Evolutionary conservation across 2,113 vertebrate species (phyloP).

Genomic region (Forbesichthys papilliferus): DNA sequence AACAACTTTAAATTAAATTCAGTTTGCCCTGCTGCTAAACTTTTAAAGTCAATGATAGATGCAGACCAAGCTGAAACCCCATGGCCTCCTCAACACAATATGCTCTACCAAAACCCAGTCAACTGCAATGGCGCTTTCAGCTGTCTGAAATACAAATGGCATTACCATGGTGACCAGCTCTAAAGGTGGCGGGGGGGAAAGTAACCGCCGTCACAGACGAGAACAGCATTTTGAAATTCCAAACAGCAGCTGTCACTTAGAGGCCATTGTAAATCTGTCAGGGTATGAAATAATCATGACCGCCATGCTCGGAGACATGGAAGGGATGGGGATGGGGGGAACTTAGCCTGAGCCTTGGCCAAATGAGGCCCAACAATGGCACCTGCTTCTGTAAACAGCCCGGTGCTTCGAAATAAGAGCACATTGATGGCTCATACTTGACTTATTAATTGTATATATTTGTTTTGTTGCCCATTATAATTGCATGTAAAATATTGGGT

Average conservation of each 20-base stretch:
- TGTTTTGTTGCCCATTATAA: no score
- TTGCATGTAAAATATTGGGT: no score
- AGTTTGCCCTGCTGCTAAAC: slow-evolving; percentile 14
- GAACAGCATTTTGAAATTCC: slow-evolving; percentile 6
- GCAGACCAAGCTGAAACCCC: slow-evolving; percentile 14
- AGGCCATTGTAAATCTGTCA: slow-evolving; percentile 20
- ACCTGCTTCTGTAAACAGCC: slow-evolving; percentile 10
- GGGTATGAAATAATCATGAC: slow-evolving; percentile 12
- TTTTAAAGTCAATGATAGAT: slow-evolving; percentile 36
- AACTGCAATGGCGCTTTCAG: slow-evolving; percentile 25
- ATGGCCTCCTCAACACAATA: slow-evolving; percentile 14
- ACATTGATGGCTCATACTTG: no score
- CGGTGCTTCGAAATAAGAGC: slow-evolving; percentile 9
- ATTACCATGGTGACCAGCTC: slow-evolving; percentile 30
- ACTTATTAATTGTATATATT: no score
- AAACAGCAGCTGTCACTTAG: slow-evolving; percentile 22
- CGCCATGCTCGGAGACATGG: slow-evolving; percentile 30
- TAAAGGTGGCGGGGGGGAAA: slow-evolving; percentile 20
- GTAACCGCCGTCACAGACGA: neutral
- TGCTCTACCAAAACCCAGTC: slow-evolving; percentile 15
- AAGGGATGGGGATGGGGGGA: slow-evolving; percentile 13
- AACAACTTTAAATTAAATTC: slow-evolving; percentile 9
- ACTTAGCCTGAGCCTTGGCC: slow-evolving; percentile 26
- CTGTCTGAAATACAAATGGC: slow-evolving; percentile 22
- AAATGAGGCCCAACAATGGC: slow-evolving; percentile 49